Evolutionary conservation across 2,113 vertebrate genomes (phyloP).

Genomic region (Tinamus guttatus): DNA sequence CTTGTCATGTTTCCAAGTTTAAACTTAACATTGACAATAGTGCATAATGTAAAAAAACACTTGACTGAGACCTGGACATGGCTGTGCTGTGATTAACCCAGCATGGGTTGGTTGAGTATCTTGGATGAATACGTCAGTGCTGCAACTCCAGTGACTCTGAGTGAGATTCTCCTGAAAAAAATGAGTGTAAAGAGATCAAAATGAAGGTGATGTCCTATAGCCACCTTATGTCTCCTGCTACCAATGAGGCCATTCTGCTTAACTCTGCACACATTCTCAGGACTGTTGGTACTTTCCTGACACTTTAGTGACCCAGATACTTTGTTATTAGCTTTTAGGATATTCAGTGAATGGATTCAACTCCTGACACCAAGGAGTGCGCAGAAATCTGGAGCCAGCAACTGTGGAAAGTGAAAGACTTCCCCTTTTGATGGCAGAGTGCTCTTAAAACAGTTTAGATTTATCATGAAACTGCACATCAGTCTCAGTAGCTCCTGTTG

Average conservation of each 20-base stretch:
- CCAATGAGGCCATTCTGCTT: background rate
- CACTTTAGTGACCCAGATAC: background rate
- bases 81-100: background rate
- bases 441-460: background rate
- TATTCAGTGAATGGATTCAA: background rate
- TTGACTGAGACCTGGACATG: background rate
- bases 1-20: background rate
- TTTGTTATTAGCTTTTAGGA: background rate
- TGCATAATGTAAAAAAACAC: background rate
- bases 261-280: background rate
- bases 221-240: background rate
- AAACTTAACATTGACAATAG: background rate
- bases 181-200: background rate
- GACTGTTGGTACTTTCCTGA: background rate
- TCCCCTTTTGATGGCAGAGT: background rate
- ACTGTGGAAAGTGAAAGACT: background rate
- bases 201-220: background rate
- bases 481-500: background rate
- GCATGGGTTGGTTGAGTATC: rapidly evolving
- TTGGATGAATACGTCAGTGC: background rate
- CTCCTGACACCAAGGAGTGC: background rate
- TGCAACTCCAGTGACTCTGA: background rate
- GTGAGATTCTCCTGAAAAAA: background rate
- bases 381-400: background rate
- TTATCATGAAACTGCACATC: background rate